Base-by-base conservation (phyloP, 1,140 invertebrate species). In the Aphelenchoides fujianensis region DNA sequence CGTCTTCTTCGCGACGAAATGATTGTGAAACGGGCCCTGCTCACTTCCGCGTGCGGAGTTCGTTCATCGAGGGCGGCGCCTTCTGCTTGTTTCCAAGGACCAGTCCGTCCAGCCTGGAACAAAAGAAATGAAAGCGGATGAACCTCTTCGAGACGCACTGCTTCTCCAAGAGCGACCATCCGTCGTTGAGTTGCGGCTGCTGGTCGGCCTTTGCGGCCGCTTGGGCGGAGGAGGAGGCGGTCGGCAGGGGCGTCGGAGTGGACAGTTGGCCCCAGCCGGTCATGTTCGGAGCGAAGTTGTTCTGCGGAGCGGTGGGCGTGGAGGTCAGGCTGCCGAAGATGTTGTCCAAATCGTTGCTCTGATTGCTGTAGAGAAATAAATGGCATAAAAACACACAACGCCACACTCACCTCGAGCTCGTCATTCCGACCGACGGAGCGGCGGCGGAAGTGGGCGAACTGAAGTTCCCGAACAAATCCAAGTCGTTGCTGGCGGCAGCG, bases 391-490 rank as follows among this genome's bases (percentile, higher is more conserved):
- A 59, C 7, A 23, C 19, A 9, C 57, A 9, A 59, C 23, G 19
- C 7, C 19, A 59, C 57, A 9, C n/a, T n/a, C 19, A 27, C 9
- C 7, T 36, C 31, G 31, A 31, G 53, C 12, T 66, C 9, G 36
- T 63, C 31, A 19, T 66, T 66, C 53, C 16, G 1, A 2, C 31
- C 12, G 23, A 12, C 53, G 16, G 63, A 66, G 23, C 32, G 9
- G 63, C 32, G 12, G 32, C 53, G 19, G 31, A 30, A 66, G 16
- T 37, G 0, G 63, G 57, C 16, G 57, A 12, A 35, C 1, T 66
- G 53, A 66, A 66, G 31, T 66, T 30, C 16, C 63, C 63, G 31
- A 66, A 66, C 16, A 66, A 32, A 35, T 66, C 63, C n/a, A 37
- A 19, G 0, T 31, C 57, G n/a, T 67, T 67, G 12, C n/a, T n/a